Percentiles rank a stretch among this genome's conserved stretches.
These are phyloP conservation scores for Hyperoodon ampullatus DNA, from an alignment of 2,113 vertebrate genomes.

Conservation along the genomic window DNA sequence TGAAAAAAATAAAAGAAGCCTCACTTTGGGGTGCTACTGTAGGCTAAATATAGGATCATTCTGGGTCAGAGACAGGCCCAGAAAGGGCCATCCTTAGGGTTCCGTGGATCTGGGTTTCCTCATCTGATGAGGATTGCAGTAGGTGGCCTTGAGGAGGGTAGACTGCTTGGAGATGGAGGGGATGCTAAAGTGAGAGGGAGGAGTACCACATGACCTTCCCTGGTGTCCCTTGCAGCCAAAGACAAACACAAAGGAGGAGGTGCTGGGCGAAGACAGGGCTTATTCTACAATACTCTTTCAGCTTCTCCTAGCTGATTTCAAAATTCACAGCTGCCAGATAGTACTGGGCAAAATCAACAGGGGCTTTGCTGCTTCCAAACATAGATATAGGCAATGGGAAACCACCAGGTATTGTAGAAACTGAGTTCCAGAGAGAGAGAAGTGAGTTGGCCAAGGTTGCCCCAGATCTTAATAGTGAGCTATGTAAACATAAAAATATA, in stretches of 20 bases:
- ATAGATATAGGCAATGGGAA: neutral
- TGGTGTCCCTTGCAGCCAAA: neutral
- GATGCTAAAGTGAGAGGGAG: neutral
- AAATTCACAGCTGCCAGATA: neutral
- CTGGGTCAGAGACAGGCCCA: neutral
- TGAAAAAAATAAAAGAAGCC: neutral
- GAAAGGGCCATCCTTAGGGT: neutral
- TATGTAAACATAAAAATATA: neutral
- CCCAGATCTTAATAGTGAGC: neutral
- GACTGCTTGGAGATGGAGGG: neutral
- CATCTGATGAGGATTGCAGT: neutral
- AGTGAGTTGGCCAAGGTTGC: neutral
- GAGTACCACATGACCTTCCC: no score
- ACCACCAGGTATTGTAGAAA: neutral
- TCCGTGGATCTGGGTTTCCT: neutral
- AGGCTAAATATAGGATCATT: neutral
- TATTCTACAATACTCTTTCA: neutral
- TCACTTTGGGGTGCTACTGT: neutral
- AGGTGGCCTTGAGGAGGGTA: rapidly evolving
- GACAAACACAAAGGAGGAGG: neutral
- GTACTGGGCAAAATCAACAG: neutral
- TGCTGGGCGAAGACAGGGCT: rapidly evolving
- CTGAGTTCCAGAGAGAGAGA: neutral
- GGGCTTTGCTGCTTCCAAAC: conserved; percentile 4
- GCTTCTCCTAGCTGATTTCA: neutral